phyloP scores from a whole-genome alignment of 2,888 invertebrate genomes.

The Chouioia cunea region DNA sequence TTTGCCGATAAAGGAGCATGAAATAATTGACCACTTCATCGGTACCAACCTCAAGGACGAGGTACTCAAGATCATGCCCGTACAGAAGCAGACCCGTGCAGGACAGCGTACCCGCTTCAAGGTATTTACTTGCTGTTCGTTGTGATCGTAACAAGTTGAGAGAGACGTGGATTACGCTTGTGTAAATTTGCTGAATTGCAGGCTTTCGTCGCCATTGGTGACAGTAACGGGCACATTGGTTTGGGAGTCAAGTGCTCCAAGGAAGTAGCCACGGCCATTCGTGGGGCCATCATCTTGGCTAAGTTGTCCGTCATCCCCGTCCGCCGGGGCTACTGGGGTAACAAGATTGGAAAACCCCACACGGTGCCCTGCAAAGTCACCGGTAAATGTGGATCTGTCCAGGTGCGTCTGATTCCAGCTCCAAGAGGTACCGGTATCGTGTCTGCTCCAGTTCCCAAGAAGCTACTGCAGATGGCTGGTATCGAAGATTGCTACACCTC shows the following conservation, averaged over 20 bases:
- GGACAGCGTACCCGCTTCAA: constrained; percentile 99
- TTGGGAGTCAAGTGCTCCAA: constrained; percentile 99
- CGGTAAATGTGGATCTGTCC: constrained; percentile 99
- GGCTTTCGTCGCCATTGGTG: constrained; percentile 96
- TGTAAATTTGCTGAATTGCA: constrained; percentile 45
- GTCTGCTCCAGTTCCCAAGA: constrained; percentile 99
- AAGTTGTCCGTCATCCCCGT: constrained; percentile 98
- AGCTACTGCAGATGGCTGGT: constrained; percentile 98
- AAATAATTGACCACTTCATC: constrained; percentile 98
- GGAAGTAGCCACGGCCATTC: constrained; percentile 99
- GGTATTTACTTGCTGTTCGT: constrained; percentile 63
- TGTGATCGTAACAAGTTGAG: too few relatives aligned
- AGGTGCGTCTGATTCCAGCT: constrained; percentile 97
- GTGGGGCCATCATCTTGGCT: constrained; percentile 98
- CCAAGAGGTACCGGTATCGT: constrained; percentile 99
- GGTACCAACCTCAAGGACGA: constrained; percentile 95
- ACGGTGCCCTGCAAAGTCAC: constrained; percentile 99
- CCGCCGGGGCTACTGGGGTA: constrained; percentile 99
- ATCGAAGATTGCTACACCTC: constrained; percentile 99
- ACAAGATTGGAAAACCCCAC: constrained; percentile 99
- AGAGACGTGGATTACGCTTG: neutral
- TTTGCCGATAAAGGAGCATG: constrained; percentile 98
- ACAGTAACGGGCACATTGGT: constrained; percentile 98
- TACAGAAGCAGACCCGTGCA: constrained; percentile 99
- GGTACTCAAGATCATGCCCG: constrained; percentile 99